A percentile compares a stretch with the other conserved stretches of the same genome.
Conservation (phyloP, 2,797 vertebrate species). For the Peromyscus nudipes region DNA sequence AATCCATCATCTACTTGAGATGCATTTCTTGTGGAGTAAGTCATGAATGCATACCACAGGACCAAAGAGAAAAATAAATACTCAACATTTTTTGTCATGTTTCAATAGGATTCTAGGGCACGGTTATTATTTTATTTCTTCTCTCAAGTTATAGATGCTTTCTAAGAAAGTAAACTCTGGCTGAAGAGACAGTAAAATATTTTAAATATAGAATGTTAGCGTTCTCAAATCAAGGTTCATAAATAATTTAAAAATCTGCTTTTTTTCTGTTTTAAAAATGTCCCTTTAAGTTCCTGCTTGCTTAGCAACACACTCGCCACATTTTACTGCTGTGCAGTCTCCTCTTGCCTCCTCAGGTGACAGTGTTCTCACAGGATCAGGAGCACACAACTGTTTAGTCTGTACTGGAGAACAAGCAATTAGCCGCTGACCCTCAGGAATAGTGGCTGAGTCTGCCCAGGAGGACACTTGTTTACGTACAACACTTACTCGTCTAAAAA, state of each 20-base stretch:
- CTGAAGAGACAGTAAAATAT: neutral
- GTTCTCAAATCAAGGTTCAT: conserved; percentile 33
- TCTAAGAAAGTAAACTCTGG: conserved; percentile 13
- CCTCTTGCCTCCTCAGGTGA: conserved; percentile 51
- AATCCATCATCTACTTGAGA: neutral
- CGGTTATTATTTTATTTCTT: conserved; percentile 18
- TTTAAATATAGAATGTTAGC: neutral
- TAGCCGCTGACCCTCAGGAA: conserved; percentile 37
- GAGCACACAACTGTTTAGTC: neutral
- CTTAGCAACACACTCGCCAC: neutral
- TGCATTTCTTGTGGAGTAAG: conserved; percentile 4
- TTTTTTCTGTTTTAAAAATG: conserved; percentile 35
- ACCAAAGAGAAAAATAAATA: neutral
- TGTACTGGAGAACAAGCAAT: conserved; percentile 47
- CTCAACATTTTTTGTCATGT: neutral
- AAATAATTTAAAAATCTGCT: conserved; percentile 14
- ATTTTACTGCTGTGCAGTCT: neutral
- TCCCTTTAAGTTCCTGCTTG: neutral
- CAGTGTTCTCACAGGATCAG: conserved; percentile 35
- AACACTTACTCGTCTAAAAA: conserved; percentile 46
- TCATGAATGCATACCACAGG: neutral
- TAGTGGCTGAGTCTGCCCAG: neutral
- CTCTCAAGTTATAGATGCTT: neutral
- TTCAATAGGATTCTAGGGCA: conserved; percentile 42
- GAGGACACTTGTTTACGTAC: conserved; percentile 59